Evolutionary conservation across 2,797 vertebrate species (phyloP).

Genomic region (Emys orbicularis): DNA sequence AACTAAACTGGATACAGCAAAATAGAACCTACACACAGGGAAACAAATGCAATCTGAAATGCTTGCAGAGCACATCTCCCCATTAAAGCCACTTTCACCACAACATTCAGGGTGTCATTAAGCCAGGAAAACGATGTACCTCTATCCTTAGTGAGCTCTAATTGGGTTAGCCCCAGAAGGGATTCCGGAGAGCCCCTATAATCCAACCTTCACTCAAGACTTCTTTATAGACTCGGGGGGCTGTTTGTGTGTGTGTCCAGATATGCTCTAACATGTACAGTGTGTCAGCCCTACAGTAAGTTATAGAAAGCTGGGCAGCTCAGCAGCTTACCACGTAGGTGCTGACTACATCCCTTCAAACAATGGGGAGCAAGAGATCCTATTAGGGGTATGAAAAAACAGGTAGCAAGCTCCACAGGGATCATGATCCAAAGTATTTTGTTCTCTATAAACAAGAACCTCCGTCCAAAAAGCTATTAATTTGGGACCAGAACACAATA

Average conservation of each 20-base stretch:
- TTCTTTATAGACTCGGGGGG: neutral
- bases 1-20: neutral
- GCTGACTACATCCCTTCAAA: neutral
- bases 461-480: neutral
- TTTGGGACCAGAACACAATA: neutral
- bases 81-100: neutral
- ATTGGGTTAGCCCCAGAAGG: neutral
- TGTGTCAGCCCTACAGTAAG: neutral
- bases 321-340: neutral
- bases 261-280: neutral
- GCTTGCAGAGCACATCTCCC: neutral
- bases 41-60: neutral
- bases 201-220: neutral
- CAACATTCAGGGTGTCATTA: neutral
- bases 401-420: neutral
- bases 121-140: neutral
- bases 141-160: neutral
- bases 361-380: neutral
- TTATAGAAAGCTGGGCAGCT: neutral
- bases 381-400: neutral
- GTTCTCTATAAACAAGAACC: neutral
- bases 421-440: neutral
- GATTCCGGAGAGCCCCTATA: neutral
- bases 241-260: neutral
- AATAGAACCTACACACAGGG: neutral